Evolutionary conservation across 1,140 invertebrate genomes (phyloP), one percentile per base, ranked within the genome.

Genomic region (Cherax destructor): DNA sequence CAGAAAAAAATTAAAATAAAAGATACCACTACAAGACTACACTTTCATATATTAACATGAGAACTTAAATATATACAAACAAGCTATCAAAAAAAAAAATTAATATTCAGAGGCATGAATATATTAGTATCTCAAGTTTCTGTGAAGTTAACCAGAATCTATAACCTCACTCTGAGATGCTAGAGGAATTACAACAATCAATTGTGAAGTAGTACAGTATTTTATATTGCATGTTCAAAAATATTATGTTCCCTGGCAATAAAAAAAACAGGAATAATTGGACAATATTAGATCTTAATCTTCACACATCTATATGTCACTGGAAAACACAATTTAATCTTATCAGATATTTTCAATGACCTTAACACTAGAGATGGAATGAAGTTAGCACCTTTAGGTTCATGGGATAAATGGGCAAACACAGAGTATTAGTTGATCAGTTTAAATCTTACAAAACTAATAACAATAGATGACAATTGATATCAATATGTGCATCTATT

Each of bases 321-420:
- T 86, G 84, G 84, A 77, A 86, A 86, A 86, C 84, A 86, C 18
- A 65, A 86, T 86, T 86, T 77, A 76, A 86, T 76, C 72, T 77
- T 50, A 86, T 77, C 47, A 52, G 84, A 76, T 76, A 86, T 80
- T 80, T 80, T 88, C 30, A 88, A 78, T 80, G 61, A 88, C 88
- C 88, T 91, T 91, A 91, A 91, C 76, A 84, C 88, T 91, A 91
- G 74, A 91, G 88, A 91, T 91, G 88, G 88, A 91, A 91, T 91
- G 88, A 84, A 91, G 50, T 91, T 91, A 91, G 88, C 88, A 91
- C 88, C 88, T 91, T 91, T 91, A 80, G 88, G 76, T 91, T 91
- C 77, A 84, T 47, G 56, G 74, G 83, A 86, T 84, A 77, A 91
- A 78, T 91, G 88, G 88, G 88, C 88, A 91, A 91, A 65, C 83